Evolutionary conservation across 2,113 vertebrate genomes (phyloP), one percentile per base, ranked within the genome.

Genomic region (Gymnorhina tibicen): DNA sequence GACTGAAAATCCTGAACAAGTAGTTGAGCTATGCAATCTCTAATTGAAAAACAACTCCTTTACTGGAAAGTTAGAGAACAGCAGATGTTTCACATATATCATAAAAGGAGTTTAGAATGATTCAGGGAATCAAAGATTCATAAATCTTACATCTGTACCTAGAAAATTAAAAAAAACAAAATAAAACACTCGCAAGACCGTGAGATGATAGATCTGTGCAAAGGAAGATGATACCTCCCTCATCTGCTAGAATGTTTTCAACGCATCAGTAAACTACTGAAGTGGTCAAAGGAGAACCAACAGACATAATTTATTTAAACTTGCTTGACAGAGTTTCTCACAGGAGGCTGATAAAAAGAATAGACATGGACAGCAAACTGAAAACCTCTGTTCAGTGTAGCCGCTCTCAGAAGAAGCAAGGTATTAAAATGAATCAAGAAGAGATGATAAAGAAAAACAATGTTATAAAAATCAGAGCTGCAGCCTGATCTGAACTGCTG

Each of bases 1-100:
- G 30, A 80, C 75, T 1, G 7, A 92, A 93, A 95, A 90, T 47
- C 32, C 60, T 86, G 79, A 83, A 69, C 21, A 74, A 77, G 73
- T 52, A 72, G 70, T 79, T 89, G 74, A 92, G 67, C 67, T 91
- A 78, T 60, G 72, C 47, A 88, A 86, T 33, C 63, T 67, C 72
- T 90, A 94, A 91, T 68, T 96, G 73, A 91, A 95, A 96, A 91
- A 55, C 59, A 95, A 47, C 50, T 94, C 35, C 39, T 63, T 79
- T 81, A 60, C 68, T 77, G 63, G 59, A 94, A 94, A 64, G 28
- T 83, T 77, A 94, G 50, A 94, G 74, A 79, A 58, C 10, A 80
- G 64, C 47, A 80, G 91, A 67, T 74, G 30, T 84, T 93, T 93
- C 68, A 83, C 27, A n/a, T 86, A 37, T 28, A 88, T 88, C 55